Conservation (phyloP, 1,140 invertebrate species). For the Pachypeltis micranthus region DNA sequence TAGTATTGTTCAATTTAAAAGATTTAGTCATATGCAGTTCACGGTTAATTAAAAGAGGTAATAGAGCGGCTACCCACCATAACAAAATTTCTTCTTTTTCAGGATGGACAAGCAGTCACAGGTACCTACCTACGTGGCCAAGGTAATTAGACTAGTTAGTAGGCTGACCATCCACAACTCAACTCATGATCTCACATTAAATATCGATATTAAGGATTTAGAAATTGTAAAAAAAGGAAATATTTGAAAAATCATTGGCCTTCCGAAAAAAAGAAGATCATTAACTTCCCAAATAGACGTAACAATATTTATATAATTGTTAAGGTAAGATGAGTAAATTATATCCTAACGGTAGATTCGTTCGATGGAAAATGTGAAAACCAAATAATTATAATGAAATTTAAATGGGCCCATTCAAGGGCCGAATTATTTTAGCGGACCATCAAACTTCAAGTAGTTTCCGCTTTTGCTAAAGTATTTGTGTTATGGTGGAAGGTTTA, state of each 20-base stretch:
- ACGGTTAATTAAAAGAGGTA: neutral
- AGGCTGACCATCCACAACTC: slow-evolving; percentile 4
- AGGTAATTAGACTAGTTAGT: neutral
- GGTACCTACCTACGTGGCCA: too few relatives aligned
- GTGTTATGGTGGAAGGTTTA: too few relatives aligned
- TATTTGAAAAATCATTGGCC: neutral
- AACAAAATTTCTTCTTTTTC: neutral
- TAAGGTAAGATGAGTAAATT: too few relatives aligned
- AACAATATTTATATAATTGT: too few relatives aligned
- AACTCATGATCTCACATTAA: slow-evolving; percentile 3
- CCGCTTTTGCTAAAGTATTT: too few relatives aligned
- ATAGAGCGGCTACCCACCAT: neutral
- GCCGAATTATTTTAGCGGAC: neutral
- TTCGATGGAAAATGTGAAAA: neutral
- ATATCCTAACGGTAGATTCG: neutral
- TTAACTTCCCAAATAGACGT: slow-evolving; percentile 1
- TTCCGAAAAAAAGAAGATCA: neutral
- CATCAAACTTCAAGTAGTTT: neutral
- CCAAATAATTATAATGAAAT: neutral
- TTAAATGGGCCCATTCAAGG: neutral
- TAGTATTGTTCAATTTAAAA: neutral
- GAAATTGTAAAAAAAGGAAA: neutral
- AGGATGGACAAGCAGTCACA: neutral
- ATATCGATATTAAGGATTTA: neutral
- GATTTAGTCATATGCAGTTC: neutral